A percentile compares a stretch with the other conserved stretches of the same genome.
Conservation (phyloP, 2,113 vertebrate species). For the Neopipo cinnamomea region DNA sequence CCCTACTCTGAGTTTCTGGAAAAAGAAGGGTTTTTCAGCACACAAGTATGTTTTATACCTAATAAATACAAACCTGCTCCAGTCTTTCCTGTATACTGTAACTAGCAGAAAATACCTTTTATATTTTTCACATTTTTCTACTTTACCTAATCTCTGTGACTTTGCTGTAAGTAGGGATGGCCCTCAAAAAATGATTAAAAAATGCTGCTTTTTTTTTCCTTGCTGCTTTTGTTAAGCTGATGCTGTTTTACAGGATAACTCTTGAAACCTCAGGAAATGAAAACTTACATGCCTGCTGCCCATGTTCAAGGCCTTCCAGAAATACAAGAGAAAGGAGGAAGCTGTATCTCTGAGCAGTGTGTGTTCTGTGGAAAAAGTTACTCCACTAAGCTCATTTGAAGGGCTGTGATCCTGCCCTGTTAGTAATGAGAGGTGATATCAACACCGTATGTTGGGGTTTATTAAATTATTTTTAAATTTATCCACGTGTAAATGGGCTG, state of each 20-base stretch:
- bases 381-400: background rate
- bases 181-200: background rate
- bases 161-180: rapidly evolving
- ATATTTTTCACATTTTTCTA: background rate
- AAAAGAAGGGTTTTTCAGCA: background rate
- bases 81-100: background rate
- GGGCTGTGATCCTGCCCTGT: background rate
- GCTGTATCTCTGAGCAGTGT: background rate
- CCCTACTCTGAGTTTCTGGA: background rate
- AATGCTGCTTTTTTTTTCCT: background rate
- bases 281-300: background rate
- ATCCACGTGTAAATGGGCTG: background rate
- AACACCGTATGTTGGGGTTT: background rate
- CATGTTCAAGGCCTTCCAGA: background rate
- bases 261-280: background rate
- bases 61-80: background rate
- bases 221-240: background rate
- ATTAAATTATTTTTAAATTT: background rate
- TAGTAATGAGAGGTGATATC: background rate
- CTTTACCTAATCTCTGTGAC: background rate
- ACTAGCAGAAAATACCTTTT: background rate
- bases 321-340: background rate
- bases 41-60: background rate
- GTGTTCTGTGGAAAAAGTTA: background rate
- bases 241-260: background rate